A percentile compares a stretch with the other conserved stretches of the same genome.
phyloP scores from a whole-genome alignment of 2,888 invertebrate species.

The Hipparchia semele region DNA sequence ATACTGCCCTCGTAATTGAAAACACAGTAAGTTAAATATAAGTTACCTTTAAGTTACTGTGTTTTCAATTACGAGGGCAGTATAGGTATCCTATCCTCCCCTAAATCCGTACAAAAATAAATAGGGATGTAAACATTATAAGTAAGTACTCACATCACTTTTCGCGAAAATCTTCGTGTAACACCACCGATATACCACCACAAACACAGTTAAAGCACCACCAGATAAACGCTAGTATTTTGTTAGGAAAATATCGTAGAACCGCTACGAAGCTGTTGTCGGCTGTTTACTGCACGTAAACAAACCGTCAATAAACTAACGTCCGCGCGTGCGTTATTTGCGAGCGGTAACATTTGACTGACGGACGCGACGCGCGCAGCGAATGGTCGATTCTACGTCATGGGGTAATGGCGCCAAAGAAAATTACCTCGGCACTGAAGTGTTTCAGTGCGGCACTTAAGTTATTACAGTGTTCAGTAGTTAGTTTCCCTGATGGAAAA shows the following conservation, averaged over 20 bases:
- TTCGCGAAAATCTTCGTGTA: not conserved
- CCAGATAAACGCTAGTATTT: too few relatives aligned
- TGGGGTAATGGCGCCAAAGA: slow-evolving; percentile 35
- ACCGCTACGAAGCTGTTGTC: slow-evolving; percentile 1
- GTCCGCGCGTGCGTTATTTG: not conserved
- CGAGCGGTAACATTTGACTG: not conserved
- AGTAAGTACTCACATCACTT: slow-evolving; percentile 2
- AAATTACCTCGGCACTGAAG: not conserved
- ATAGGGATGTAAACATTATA: not conserved
- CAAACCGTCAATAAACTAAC: not conserved
- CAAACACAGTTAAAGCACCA: not conserved
- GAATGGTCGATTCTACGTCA: slow-evolving; percentile 39
- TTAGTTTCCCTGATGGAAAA: not conserved
- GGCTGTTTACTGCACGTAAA: not conserved
- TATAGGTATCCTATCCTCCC: too few relatives aligned
- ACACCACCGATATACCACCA: not conserved
- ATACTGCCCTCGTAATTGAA: too few relatives aligned
- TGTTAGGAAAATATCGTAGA: not conserved
- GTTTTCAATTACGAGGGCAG: too few relatives aligned
- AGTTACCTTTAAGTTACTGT: too few relatives aligned
- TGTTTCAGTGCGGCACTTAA: not conserved
- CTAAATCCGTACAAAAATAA: too few relatives aligned
- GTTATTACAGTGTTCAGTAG: not conserved
- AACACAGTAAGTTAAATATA: too few relatives aligned
- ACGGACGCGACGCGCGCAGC: slow-evolving; percentile 48